Evolutionary conservation across 2,888 invertebrate species (phyloP).

Genomic region (Athalia circularis): DNA sequence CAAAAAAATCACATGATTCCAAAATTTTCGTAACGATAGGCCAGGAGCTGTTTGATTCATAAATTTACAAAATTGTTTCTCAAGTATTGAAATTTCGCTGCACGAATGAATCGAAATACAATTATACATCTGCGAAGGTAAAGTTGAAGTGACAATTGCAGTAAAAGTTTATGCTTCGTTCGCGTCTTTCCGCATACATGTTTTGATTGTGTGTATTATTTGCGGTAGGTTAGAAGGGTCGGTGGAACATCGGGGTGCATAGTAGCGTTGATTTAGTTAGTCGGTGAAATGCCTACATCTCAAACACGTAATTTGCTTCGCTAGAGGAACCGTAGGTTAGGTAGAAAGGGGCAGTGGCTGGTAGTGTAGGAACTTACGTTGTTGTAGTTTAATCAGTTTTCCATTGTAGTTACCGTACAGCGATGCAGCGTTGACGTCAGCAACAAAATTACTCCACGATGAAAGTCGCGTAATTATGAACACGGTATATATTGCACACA

Average conservation of each 20-base stretch:
- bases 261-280: constrained; percentile 41
- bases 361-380: not conserved
- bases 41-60: too few species aligned
- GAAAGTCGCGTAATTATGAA: constrained; percentile 19
- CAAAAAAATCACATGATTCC: too few species aligned
- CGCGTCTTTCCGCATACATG: too few species aligned
- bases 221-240: not conserved
- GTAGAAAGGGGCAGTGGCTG: not conserved
- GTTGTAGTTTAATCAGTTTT: constrained; percentile 60
- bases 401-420: constrained; percentile 53
- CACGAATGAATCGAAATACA: too few species aligned
- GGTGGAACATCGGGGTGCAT: not conserved
- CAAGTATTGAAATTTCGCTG: too few species aligned
- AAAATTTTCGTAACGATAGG: too few species aligned
- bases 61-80: too few species aligned
- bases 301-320: constrained; percentile 39
- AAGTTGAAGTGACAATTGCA: too few species aligned
- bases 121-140: too few species aligned
- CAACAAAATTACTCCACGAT: constrained; percentile 18
- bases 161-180: too few species aligned
- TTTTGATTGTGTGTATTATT: not conserved
- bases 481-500: not conserved
- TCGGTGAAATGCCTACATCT: constrained; percentile 31
- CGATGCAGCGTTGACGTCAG: not conserved
- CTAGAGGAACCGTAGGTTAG: constrained; percentile 8